Base-by-base conservation (phyloP, 1,140 invertebrate genomes). In the Drosophila pandora region DNA sequence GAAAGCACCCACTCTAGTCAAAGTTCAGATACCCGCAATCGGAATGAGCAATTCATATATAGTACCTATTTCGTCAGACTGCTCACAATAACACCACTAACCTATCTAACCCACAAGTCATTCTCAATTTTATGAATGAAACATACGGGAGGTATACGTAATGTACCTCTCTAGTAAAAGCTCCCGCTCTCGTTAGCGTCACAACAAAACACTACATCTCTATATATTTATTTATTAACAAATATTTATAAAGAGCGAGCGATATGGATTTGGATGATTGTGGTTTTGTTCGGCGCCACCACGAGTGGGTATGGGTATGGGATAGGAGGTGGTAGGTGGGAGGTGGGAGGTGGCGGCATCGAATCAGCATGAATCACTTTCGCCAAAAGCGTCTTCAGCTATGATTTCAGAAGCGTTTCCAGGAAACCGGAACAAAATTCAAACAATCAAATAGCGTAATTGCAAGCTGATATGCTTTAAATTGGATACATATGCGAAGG, bases 331-430 rank as follows among this genome's bases (percentile, higher is more conserved):
- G 34, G 49, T 12, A 21, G 22, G 7, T 37, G 47, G 23, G 4
- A 10, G 34, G 34, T 1, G 34, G 49, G 9, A 21, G 22, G 7
- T 37, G 47, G 23, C 55, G 48, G 54, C 32, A 64, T 45, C 23
- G 47, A 43, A 39, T 49, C 17, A 39, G 59, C 49, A 77, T 85
- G 81, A 85, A 82, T 85, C 81, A 85, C 61, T 68, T 71, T 60
- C 49, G 72, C 79, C 76, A 76, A 79, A 84, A 67, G 65, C 80
- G 61, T 55, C 61, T 58, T 28, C 43, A 37, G 55, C 80, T 85
- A 88, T 88, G 83, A 88, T 83, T 76, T 88, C 83, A 88, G 63
- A 74, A 73, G 52, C 39, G 43, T 55, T 88, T 88, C 83, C 78
- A 32, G 84, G 83, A 88, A 88, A 53, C 9, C 5, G 23, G 32